Conservation (phyloP, 2,113 vertebrate genomes). For the Ondatra zibethicus region DNA sequence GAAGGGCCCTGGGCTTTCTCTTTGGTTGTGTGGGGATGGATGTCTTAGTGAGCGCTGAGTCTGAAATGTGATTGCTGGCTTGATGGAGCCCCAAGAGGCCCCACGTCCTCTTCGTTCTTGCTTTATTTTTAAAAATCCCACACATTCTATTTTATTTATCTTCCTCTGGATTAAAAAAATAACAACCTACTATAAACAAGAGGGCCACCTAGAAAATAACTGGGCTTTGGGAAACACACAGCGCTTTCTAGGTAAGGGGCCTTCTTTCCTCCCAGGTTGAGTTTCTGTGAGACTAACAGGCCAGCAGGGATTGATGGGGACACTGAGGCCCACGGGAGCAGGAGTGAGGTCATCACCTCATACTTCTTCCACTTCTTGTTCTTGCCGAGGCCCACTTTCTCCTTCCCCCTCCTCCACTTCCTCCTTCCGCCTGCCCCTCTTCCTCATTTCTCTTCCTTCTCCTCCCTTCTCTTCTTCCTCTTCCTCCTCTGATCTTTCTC, state of each 20-base stretch:
- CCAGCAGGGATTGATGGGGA: background rate
- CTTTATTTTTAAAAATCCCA: slow-evolving; percentile 71
- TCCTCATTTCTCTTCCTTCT: too few species aligned
- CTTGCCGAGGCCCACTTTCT: background rate
- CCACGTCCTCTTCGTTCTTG: slow-evolving; percentile 72
- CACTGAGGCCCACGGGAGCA: background rate
- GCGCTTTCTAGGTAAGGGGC: background rate
- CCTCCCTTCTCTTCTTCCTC: too few species aligned
- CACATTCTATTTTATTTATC: slow-evolving; percentile 63
- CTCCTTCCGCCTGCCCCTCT: background rate
- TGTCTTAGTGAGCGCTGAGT: slow-evolving; percentile 13
- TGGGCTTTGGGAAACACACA: background rate
- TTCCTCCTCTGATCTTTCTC: too few species aligned
- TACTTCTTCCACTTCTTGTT: background rate
- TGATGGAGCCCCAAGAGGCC: slow-evolving; percentile 66
- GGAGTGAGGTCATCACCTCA: background rate
- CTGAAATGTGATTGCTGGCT: slow-evolving; percentile 44
- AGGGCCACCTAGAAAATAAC: slow-evolving; percentile 52
- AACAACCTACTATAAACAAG: background rate
- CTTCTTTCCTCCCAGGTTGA: background rate
- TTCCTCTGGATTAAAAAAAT: slow-evolving; percentile 60
- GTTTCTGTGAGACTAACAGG: background rate
- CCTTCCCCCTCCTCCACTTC: background rate
- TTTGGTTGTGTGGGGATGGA: slow-evolving; percentile 41
- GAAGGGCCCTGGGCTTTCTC: background rate